Evolutionary conservation across 2,888 invertebrate species (phyloP), one percentile per base, ranked within the genome.

Genomic region (Nomada ferruginata): DNA sequence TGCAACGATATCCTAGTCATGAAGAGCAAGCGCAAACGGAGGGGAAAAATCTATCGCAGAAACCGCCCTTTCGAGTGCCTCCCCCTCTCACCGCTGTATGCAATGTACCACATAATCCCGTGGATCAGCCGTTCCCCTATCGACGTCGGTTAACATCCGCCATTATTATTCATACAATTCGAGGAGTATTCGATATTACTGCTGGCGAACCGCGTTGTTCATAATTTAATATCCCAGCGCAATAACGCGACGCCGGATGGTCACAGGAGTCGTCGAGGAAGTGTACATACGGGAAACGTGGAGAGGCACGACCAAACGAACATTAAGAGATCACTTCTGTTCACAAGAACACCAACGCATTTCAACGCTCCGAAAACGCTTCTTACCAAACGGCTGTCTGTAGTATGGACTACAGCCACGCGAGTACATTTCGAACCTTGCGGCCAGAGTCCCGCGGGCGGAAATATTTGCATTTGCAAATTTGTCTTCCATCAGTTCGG

Each of bases 161-260:
- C 76, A 80, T 88, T 88, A 87, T 85, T 88, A 88, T 88, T 88
- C 84, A 87, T 87, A 76, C 68, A 68, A 84, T 74, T 85, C 74
- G 81, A 52, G 80, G 78, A 76, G 80, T 83, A 81, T 73, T 84
- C 73, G 81, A 82, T 82, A 82, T 87, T 83, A 84, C 76, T 65
- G 55, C 47, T 42, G 71, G 65, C 36, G 70, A 78, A 69, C 59
- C 71, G 72, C 55, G 74, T 73, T 36, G 76, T 55, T 78, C 85
- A 88, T 88, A 87, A 88, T 88, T 85, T 88, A 84, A 79, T 85
- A 81, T 74, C 69, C 57, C 44, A 59, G 11, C 42, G 72, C 76
- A 79, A 79, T 83, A 81, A 81, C 66, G 72, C 70, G 52, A 42
- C 64, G 42, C 18, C 11, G 63, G 2, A 2, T 47, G 68, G 63